Evolutionary conservation across 2,113 vertebrate species (phyloP).

Genomic region (Pseudolaguvia tuberculata): DNA sequence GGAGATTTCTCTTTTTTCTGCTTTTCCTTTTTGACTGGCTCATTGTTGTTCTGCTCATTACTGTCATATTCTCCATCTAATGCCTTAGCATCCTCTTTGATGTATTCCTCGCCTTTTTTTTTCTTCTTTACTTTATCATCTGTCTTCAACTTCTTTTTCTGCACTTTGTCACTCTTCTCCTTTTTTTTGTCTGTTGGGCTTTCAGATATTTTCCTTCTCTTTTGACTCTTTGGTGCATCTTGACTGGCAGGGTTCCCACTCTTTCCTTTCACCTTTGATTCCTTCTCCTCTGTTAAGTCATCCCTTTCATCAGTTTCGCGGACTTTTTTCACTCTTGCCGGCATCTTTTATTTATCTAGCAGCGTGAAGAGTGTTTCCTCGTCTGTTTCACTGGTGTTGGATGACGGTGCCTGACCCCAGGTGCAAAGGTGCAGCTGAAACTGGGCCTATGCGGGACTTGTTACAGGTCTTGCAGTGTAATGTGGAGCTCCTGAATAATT

Average conservation of each 20-base stretch:
- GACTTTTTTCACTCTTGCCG: slow-evolving; percentile 75
- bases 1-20: slow-evolving; percentile 34
- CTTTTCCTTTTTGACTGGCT: slow-evolving; percentile 51
- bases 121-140: slow-evolving; percentile 50
- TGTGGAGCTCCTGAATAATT: slow-evolving; percentile 46
- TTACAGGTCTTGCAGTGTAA: slow-evolving; percentile 23
- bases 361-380: slow-evolving; percentile 38
- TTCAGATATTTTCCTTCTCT: slow-evolving; percentile 50
- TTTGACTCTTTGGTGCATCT: slow-evolving; percentile 51
- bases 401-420: slow-evolving; percentile 69
- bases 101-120: slow-evolving; percentile 43
- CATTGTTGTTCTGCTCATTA: slow-evolving; percentile 69
- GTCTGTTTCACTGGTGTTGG: slow-evolving; percentile 57
- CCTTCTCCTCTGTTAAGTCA: slow-evolving; percentile 60
- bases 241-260: slow-evolving; percentile 41
- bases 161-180: slow-evolving; percentile 23
- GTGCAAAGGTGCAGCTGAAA: slow-evolving; percentile 45
- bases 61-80: slow-evolving; percentile 47
- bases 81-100: slow-evolving; percentile 51
- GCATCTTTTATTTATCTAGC: slow-evolving; percentile 84
- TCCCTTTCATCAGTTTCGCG: slow-evolving; percentile 67
- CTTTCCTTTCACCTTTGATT: slow-evolving; percentile 57
- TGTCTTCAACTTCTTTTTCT: slow-evolving; percentile 45
- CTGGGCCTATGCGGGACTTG: slow-evolving; percentile 38
- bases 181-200: slow-evolving; percentile 27